Evolutionary conservation across 2,113 vertebrate species (phyloP).

Genomic region (Otis tarda): DNA sequence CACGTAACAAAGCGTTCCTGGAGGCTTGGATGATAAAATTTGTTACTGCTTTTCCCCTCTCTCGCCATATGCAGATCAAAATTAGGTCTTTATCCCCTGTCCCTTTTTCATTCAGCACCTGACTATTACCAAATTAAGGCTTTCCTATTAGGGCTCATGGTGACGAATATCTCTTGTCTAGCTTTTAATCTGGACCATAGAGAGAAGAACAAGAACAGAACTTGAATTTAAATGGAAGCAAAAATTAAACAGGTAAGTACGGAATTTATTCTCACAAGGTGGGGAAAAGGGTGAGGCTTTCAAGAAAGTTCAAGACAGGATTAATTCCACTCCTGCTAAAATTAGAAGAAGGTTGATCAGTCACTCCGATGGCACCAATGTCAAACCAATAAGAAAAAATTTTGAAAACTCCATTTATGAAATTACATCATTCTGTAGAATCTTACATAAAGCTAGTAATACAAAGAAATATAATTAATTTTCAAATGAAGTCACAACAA

Average conservation of each 20-base stretch:
- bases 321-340: background rate
- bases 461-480: background rate
- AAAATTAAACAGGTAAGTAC: background rate
- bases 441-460: background rate
- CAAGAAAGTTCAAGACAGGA: background rate
- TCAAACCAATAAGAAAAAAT: background rate
- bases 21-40: background rate
- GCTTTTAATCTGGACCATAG: background rate
- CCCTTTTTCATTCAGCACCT: background rate
- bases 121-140: background rate
- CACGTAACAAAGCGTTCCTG: too few species aligned
- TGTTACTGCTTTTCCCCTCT: background rate
- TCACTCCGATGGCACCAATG: background rate
- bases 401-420: background rate
- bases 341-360: background rate
- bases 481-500: background rate
- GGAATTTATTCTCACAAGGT: background rate
- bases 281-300: background rate
- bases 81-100: background rate
- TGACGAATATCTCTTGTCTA: background rate
- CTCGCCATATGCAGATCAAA: background rate
- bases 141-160: background rate
- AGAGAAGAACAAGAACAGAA: background rate
- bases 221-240: background rate
- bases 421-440: background rate